Percentiles rank a stretch among this genome's conserved stretches.
These are phyloP conservation scores for Pherbina coryleti DNA, from an alignment of 2,888 invertebrate genomes.

Conservation along the genomic window DNA sequence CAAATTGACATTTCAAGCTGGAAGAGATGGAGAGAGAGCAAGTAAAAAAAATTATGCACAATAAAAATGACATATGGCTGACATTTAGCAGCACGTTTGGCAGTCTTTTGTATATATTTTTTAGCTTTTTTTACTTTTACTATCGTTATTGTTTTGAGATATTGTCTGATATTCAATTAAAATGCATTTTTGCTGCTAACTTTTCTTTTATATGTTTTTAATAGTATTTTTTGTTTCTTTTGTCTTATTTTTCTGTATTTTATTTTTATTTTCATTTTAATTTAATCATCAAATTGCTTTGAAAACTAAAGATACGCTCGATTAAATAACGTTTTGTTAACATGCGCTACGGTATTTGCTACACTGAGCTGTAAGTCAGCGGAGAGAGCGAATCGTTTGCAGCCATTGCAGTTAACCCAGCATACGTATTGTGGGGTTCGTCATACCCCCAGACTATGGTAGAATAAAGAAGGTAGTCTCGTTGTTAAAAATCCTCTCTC, in stretches of 20 bases:
- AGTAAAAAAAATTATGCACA: background rate
- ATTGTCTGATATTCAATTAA: background rate
- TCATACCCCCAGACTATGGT: too few relatives aligned
- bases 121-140: background rate
- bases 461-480: too few relatives aligned
- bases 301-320: background rate
- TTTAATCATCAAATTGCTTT: background rate
- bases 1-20: constrained; percentile 41
- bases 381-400: too few relatives aligned
- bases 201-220: background rate
- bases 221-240: background rate
- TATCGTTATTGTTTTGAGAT: background rate
- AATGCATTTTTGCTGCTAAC: background rate
- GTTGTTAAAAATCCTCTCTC: too few relatives aligned
- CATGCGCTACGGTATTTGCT: background rate
- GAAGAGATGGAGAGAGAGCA: too few relatives aligned
- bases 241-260: background rate
- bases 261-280: constrained; percentile 2
- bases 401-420: too few relatives aligned
- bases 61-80: constrained; percentile 22
- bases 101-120: background rate
- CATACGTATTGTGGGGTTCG: too few relatives aligned
- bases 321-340: constrained; percentile 7
- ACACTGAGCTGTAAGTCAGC: too few relatives aligned
- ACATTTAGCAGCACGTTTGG: constrained; percentile 1